Percentiles rank a stretch among this genome's conserved stretches.
These are phyloP conservation scores for Tilapia sparmanii DNA, from an alignment of 2,113 vertebrate genomes.

Conservation along the genomic window DNA sequence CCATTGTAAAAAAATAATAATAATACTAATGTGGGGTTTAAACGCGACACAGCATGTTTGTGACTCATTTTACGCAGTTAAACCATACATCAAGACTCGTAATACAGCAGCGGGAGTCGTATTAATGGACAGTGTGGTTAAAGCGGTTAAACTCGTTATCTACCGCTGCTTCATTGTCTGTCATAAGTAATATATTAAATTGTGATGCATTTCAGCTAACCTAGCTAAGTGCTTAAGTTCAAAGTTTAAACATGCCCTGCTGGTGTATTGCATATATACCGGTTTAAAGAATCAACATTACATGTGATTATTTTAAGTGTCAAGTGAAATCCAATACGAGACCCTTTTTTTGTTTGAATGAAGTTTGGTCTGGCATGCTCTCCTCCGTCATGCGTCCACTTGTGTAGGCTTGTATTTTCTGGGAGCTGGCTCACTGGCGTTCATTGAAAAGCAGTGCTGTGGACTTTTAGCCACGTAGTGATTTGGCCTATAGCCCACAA, in stretches of 20 bases:
- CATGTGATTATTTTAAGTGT: neutral
- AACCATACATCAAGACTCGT: neutral
- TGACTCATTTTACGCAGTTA: neutral
- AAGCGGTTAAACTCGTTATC: neutral
- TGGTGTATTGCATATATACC: neutral
- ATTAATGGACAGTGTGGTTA: neutral
- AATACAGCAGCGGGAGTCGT: neutral
- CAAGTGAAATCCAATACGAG: neutral
- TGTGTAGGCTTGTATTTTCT: neutral
- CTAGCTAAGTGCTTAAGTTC: neutral
- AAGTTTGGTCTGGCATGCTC: neutral
- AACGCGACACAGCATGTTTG: neutral
- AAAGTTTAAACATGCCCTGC: neutral
- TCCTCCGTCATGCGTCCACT: neutral
- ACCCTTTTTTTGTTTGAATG: neutral
- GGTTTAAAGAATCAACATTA: neutral
- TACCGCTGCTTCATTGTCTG: neutral
- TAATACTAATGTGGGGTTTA: neutral
- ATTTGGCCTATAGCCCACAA: neutral
- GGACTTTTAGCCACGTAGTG: neutral
- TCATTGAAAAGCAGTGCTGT: neutral
- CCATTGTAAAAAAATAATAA: neutral
- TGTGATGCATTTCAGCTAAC: neutral
- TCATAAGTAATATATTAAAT: neutral
- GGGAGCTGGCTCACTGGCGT: neutral